Base-by-base conservation (phyloP, 2,888 invertebrate species). In the Rhingia campestris region DNA sequence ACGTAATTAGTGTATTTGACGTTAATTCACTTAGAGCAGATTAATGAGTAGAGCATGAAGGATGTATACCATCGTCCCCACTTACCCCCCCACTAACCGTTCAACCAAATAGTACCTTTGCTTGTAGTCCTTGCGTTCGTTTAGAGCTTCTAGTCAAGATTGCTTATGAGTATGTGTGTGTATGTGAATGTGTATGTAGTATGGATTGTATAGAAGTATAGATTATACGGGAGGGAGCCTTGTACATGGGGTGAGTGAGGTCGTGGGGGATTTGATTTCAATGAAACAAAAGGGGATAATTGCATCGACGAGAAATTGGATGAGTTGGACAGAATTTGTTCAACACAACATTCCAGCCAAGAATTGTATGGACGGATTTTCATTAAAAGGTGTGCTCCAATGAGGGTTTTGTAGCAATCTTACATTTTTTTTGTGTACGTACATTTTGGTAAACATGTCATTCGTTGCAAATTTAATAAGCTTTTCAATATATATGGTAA, bases 1-100 rank as follows among this genome's bases (percentile, higher is more conserved):
- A 86, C 84, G 86, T 87, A 86, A 87, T 87, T 87, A 87, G 87
- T 87, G 87, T 87, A 86, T 87, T 87, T 87, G 87, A 87, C 87
- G 86, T 87, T 87, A 87, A 87, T 87, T 87, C 87, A 87, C 86
- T 87, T 87, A 87, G 86, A 86, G 86, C 86, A 86, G 86, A 87
- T 87, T 87, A 87, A 87, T 87, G 87, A 86, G 86, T 69, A 86
- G 86, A 82, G 82, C 86, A 86, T 86, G 79, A 82, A 86, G 86
- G 85, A 86, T 86, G 84, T 75, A 75, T 74, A 54, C 45, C 56
- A 56, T 30, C 64, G 12, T n/a, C 54, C 45, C 12, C 61, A 12
- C 7, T 33, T 45, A 9, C 3, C 63, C 35, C 35, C 30, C 56
- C 6, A 54, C 54, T 6, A 12, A 9, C 35, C 45, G 30, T 73